phyloP scores from a whole-genome alignment of 2,113 vertebrate genomes.

The Eretmodus cyanostictus region DNA sequence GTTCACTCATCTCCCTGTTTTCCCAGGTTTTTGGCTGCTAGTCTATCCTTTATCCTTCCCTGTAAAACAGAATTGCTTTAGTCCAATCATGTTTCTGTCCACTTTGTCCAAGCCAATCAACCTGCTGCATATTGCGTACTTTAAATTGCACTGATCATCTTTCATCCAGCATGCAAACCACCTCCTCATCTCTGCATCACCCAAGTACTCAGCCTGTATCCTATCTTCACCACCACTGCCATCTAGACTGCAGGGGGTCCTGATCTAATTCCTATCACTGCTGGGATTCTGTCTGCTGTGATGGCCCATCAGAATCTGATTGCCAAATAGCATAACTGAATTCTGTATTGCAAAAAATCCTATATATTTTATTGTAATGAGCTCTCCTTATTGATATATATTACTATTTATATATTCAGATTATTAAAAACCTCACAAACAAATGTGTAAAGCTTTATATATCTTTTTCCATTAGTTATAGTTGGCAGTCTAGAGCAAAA shows the following conservation, averaged over 20 bases:
- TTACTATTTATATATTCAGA: not conserved
- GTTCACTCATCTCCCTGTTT: not conserved
- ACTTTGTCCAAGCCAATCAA: not conserved
- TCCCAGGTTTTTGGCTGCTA: not conserved
- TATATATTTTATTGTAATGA: not conserved
- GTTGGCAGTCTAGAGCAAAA: not conserved
- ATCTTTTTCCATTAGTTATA: not conserved
- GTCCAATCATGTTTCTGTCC: not conserved
- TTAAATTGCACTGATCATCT: not conserved
- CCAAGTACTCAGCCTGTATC: not conserved
- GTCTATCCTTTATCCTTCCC: not conserved
- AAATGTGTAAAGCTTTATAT: not conserved
- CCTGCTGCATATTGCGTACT: not conserved
- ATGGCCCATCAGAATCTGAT: not conserved
- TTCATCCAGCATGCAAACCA: not conserved
- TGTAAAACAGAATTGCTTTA: not conserved
- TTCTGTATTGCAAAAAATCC: not conserved
- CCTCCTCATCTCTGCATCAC: not conserved
- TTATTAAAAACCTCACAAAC: not conserved
- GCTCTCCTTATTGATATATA: not conserved
- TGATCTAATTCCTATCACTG: not conserved
- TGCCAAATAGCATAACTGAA: not conserved
- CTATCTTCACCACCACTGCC: not conserved
- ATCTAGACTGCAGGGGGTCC: not conserved
- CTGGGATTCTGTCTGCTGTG: not conserved